These are phyloP conservation scores for Phyllotis vaccarum DNA, from an alignment of 2,797 vertebrate species.

Conservation along the genomic window DNA sequence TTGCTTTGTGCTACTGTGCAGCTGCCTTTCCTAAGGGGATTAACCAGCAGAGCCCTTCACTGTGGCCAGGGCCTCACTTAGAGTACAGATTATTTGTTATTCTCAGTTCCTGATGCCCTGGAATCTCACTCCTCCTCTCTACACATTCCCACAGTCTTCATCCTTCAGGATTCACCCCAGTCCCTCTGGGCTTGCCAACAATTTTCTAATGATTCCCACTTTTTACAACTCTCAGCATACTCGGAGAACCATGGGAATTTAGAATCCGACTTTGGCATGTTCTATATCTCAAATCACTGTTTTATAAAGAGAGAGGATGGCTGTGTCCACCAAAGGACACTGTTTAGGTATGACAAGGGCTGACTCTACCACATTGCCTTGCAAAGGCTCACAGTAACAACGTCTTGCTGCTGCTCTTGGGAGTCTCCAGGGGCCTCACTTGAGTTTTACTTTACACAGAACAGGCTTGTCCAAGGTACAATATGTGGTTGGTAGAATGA, in stretches of 20 bases:
- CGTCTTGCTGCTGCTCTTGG: not conserved
- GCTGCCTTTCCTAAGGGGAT: not conserved
- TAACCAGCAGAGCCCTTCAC: not conserved
- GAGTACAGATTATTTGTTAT: not conserved
- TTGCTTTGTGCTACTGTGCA: not conserved
- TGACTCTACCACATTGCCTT: accelerated
- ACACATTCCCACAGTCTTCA: not conserved
- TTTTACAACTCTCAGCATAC: not conserved
- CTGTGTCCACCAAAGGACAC: not conserved
- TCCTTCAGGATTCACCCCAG: not conserved
- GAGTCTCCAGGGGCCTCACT: not conserved
- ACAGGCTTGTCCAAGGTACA: not conserved
- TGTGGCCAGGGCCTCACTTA: not conserved
- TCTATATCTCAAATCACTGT: not conserved
- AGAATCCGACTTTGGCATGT: not conserved
- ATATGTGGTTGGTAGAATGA: not conserved
- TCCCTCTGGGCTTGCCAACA: not conserved
- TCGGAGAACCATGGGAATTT: not conserved
- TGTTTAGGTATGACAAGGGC: not conserved
- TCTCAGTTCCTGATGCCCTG: not conserved
- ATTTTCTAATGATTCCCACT: not conserved
- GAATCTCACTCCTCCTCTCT: not conserved
- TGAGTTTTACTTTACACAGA: not conserved
- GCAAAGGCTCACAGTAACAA: not conserved
- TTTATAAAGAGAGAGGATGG: not conserved